Evolutionary conservation across 2,797 vertebrate genomes (phyloP).

Genomic region (Mormyrus hasselquistii): DNA sequence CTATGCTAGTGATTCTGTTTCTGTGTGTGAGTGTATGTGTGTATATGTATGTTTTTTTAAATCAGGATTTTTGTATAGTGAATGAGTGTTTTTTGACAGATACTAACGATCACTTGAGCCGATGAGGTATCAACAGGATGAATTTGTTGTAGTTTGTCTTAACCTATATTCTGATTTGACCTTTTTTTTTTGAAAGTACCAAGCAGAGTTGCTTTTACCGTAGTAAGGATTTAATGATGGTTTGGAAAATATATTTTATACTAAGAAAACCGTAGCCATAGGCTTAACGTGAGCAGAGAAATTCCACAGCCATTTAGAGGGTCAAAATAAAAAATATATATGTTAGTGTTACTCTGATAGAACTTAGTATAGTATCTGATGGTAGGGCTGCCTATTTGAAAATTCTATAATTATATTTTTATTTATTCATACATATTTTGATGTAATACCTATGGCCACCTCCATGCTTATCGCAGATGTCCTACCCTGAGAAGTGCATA

Average conservation of each 20-base stretch:
- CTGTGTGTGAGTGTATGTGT: no score
- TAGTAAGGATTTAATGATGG: not conserved
- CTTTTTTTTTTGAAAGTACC: not conserved
- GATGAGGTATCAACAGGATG: not conserved
- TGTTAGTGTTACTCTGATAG: no score
- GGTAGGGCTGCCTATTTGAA: no score
- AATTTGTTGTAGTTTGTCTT: not conserved
- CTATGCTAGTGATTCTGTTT: not conserved
- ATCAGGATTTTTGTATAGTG: not conserved
- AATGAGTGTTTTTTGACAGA: not conserved
- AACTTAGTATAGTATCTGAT: no score
- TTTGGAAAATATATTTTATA: not conserved
- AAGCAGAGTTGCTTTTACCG: not conserved
- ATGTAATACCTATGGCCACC: not conserved
- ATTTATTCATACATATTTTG: not conserved
- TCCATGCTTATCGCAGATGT: not conserved
- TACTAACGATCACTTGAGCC: not conserved
- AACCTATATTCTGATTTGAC: not conserved
- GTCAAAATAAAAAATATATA: not conserved
- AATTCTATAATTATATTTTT: no score
- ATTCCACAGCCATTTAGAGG: not conserved
- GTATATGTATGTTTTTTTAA: not conserved
- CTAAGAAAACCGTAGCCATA: not conserved
- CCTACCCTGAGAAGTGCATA: not conserved
- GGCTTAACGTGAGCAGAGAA: not conserved